Evolutionary conservation across 2,888 invertebrate species (phyloP).

Genomic region (Polydrusus pterygomalis): DNA sequence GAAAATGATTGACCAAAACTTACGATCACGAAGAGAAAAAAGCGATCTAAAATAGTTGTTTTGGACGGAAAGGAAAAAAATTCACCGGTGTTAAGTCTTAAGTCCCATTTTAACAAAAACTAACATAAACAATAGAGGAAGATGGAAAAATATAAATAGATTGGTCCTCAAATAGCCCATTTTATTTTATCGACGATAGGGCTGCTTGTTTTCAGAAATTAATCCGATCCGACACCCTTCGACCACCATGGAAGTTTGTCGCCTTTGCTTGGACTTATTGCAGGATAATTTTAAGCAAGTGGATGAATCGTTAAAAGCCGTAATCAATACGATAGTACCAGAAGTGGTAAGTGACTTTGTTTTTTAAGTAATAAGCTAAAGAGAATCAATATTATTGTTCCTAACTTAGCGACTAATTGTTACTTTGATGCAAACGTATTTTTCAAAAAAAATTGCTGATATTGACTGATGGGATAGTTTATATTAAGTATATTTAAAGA

Average conservation of each 20-base stretch:
- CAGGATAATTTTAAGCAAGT: conserved; percentile 22
- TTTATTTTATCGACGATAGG: not conserved
- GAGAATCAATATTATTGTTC: conserved; percentile 5
- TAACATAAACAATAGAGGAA: not conserved
- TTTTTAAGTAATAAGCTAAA: not conserved
- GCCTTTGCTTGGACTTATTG: conserved; percentile 37
- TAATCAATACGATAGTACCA: conserved; percentile 31
- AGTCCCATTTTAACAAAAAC: not conserved
- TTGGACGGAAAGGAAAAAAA: not conserved
- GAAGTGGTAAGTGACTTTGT: conserved; percentile 35
- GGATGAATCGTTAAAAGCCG: conserved; percentile 23
- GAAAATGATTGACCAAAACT: too few relatives aligned
- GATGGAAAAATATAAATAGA: conserved; percentile 16
- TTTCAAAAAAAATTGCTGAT: too few relatives aligned
- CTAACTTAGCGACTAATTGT: not conserved
- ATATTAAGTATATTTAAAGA: too few relatives aligned
- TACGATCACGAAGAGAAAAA: too few relatives aligned
- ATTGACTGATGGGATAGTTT: too few relatives aligned
- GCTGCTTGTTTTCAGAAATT: not conserved
- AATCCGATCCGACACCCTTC: not conserved
- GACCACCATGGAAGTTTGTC: conserved; percentile 41
- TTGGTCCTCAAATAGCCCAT: not conserved
- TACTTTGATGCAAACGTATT: too few relatives aligned
- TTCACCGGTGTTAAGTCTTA: conserved; percentile 15
- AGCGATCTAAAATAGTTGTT: not conserved